Base-by-base conservation (phyloP, 2,113 vertebrate genomes). In the Rissa tridactyla region DNA sequence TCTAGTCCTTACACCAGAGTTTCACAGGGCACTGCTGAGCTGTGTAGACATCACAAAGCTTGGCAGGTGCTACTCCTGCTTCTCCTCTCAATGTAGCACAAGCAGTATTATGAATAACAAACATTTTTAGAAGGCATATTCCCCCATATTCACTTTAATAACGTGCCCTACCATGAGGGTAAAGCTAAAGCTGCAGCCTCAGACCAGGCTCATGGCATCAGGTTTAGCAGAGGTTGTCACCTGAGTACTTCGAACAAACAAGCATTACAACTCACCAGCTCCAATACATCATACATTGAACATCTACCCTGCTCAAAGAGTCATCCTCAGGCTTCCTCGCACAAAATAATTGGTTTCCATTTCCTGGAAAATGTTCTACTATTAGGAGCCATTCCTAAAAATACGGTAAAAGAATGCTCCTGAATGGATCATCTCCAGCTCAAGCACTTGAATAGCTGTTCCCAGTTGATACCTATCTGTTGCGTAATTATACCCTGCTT, bases 201-300 rank as follows among this genome's bases (percentile, higher is more conserved):
- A 69, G 36, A 20, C 13, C 15, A 62, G 69, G 49, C 47, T 81
- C 2, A 36, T 0, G 1, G 19, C 30, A 70, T 0, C 15, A 36
- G 18, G 19, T 38, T 54, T 32, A 62, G 73, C 47, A 68, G 51
- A 70, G 27, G 8, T 0, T 51, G 47, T 36, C 73, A 82, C 19
- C 65, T 1, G 29, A 57, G 60, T 13, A 10, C 0, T 0, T 6
- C 2, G 4, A 57, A 11, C 69, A 40, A 68, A 58, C 13, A 36
- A 38, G 19, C 62, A 65, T 12, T 36, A 13, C 29, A 30, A 40
- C 3, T 5, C 20, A 20, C 0, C 9, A 36, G 52, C 82, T 75
- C 73, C 44, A 57, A 58, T 40, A 61, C 34, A 16, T 2, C 61
- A 70, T 14, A 36, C 21, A 3, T 0, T 14, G 26, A 8, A 30